Percentiles rank a stretch among this genome's conserved stretches.
phyloP scores from a whole-genome alignment of 2,113 vertebrate species.

The Noctilio leporinus region DNA sequence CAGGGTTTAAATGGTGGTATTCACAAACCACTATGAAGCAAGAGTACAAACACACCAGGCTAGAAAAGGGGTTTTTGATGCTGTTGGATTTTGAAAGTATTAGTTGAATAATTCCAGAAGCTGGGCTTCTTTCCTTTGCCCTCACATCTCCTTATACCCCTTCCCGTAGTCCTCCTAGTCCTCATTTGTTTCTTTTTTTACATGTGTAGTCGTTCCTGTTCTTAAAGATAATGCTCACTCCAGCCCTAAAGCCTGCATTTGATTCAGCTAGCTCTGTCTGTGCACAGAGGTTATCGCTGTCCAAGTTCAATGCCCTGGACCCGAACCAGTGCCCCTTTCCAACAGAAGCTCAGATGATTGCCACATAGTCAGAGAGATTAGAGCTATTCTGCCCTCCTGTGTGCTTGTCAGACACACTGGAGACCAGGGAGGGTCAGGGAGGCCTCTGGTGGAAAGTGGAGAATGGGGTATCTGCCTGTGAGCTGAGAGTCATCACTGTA shows the following conservation, averaged over 20 bases:
- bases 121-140: neutral
- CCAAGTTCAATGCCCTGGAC: neutral
- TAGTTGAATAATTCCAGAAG: neutral
- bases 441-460: neutral
- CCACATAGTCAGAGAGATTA: neutral
- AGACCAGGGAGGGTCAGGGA: neutral
- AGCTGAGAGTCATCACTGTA: neutral
- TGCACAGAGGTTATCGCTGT: neutral
- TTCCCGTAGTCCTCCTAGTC: neutral
- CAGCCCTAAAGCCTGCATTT: neutral
- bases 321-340: neutral
- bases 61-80: constrained; percentile 18
- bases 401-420: neutral
- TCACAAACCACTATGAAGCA: constrained; percentile 50
- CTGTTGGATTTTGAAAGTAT: neutral
- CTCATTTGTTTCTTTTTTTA: neutral
- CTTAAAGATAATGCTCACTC: neutral
- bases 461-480: neutral
- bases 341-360: neutral
- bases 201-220: neutral
- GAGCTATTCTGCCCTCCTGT: neutral
- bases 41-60: constrained; percentile 52
- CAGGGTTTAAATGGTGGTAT: constrained; percentile 53
- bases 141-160: neutral
- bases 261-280: neutral